Percentiles rank a stretch among this genome's conserved stretches.
Evolutionary conservation across 1,140 invertebrate genomes (phyloP).

Genomic region (Bursaphelenchus mucronatus): DNA sequence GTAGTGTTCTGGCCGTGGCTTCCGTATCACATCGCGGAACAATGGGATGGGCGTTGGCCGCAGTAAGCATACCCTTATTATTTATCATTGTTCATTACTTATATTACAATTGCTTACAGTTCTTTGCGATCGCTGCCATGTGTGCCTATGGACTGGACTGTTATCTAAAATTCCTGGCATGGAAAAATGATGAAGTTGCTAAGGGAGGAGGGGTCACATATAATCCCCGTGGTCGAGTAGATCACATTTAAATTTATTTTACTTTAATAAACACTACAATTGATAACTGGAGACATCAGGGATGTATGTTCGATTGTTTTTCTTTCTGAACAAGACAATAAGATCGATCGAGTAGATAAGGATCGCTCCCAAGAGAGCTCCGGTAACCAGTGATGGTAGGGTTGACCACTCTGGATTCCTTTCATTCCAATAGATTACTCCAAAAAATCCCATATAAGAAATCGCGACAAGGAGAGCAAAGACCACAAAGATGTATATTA

Average conservation of each 20-base stretch:
- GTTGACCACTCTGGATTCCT: constrained; percentile 36
- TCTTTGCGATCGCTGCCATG: constrained; percentile 59
- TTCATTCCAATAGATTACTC: constrained; percentile 21
- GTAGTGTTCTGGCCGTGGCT: constrained; percentile 53
- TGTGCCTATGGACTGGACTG: constrained; percentile 51
- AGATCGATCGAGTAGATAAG: constrained; percentile 23
- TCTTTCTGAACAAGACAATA: constrained; percentile 16
- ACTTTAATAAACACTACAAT: constrained; percentile 13
- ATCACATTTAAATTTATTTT: constrained; percentile 26
- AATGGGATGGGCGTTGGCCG: constrained; percentile 52
- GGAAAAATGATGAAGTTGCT: constrained; percentile 46
- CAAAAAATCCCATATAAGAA: constrained; percentile 26
- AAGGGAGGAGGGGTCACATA: constrained; percentile 17
- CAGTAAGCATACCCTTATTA: constrained; percentile 42
- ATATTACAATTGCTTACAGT: constrained; percentile 38
- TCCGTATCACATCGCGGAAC: constrained; percentile 33
- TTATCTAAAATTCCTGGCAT: constrained; percentile 56
- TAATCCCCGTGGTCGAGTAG: background rate
- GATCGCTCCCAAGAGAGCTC: constrained; percentile 15
- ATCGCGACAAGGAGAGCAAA: constrained; percentile 23
- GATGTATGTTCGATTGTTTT: constrained; percentile 30
- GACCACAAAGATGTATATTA: constrained; percentile 24
- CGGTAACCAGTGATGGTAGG: constrained; percentile 26
- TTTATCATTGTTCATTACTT: background rate
- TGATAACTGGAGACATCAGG: constrained; percentile 27